Evolutionary conservation across 2,113 vertebrate species (phyloP).

Genomic region (Notechis scutatus): DNA sequence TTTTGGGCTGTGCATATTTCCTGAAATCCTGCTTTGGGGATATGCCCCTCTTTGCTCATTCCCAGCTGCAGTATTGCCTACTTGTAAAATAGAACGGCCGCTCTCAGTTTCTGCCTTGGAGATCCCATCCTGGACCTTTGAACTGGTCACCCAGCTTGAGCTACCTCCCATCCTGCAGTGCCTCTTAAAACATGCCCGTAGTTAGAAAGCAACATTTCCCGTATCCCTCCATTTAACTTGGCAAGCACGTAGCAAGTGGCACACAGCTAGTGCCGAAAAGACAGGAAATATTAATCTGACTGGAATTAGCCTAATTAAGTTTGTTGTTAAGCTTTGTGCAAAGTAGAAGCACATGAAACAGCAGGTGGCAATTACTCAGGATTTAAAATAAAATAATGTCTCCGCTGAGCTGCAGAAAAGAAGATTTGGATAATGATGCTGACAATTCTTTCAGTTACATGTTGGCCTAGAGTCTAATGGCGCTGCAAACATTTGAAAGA

Average conservation of each 20-base stretch:
- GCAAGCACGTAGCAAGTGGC: conserved; percentile 54
- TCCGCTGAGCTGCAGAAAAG: conserved; percentile 61
- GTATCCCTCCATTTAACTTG: conserved; percentile 58
- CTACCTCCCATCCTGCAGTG: conserved; percentile 32
- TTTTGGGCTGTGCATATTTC: too few relatives aligned
- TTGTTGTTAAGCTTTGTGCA: conserved; percentile 67
- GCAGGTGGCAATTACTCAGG: conserved; percentile 68
- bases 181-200: conserved; percentile 40
- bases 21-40: background rate
- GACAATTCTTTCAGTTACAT: background rate
- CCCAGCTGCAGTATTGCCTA: background rate
- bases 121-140: background rate
- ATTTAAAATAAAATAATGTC: conserved; percentile 66
- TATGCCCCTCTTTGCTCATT: background rate
- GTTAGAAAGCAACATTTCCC: conserved; percentile 61
- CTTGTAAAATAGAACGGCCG: background rate
- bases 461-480: background rate
- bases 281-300: conserved; percentile 69
- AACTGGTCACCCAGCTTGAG: conserved; percentile 1
- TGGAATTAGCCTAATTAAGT: conserved; percentile 74
- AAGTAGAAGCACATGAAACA: conserved; percentile 62
- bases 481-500: background rate
- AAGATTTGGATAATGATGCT: conserved; percentile 49
- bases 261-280: conserved; percentile 58
- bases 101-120: background rate